Conservation (phyloP, 2,113 vertebrate species). For the Cinclus mexicanus region DNA sequence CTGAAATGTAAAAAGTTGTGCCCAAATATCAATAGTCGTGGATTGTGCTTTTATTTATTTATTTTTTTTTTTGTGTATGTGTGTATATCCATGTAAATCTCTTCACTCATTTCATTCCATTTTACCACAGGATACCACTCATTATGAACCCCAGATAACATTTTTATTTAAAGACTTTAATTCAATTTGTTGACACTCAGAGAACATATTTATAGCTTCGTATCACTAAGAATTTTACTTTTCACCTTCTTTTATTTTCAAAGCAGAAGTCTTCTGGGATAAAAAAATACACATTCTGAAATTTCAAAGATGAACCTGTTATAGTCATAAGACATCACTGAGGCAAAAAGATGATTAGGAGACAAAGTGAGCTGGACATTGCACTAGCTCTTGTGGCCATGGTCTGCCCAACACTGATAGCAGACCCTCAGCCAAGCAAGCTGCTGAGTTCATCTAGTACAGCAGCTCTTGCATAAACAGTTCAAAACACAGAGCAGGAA, state of each 20-base stretch:
- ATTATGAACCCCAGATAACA: background rate
- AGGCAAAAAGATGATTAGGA: background rate
- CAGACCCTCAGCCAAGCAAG: background rate
- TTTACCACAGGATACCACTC: background rate
- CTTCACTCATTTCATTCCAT: background rate
- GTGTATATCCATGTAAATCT: background rate
- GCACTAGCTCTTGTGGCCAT: no score
- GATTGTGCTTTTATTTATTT: background rate
- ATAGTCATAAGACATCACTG: background rate
- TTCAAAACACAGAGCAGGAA: background rate
- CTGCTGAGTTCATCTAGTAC: background rate
- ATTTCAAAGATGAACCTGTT: background rate
- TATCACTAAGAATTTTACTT: background rate
- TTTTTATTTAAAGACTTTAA: background rate
- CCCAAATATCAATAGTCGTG: background rate
- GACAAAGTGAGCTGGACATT: background rate
- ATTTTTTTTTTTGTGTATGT: no score
- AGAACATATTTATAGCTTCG: background rate
- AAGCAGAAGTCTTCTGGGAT: background rate
- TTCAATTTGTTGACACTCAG: background rate
- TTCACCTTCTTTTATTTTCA: background rate
- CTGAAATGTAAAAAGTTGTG: background rate
- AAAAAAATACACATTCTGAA: background rate
- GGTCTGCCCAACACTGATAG: background rate
- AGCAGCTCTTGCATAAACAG: background rate